Evolutionary conservation across 2,113 vertebrate species (phyloP).

Genomic region (Ammodytes marinus): DNA sequence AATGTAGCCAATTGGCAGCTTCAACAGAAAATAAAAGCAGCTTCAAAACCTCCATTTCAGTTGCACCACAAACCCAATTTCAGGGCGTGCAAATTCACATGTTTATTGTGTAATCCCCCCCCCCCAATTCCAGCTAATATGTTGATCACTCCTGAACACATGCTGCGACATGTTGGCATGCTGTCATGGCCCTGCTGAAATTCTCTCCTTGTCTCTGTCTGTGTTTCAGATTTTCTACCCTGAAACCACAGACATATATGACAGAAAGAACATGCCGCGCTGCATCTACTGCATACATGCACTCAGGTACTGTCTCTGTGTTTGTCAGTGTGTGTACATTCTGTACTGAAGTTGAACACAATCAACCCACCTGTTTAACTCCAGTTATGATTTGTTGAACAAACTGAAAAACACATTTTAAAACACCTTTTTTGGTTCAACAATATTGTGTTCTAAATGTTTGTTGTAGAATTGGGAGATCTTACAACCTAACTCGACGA

Average conservation of each 20-base stretch:
- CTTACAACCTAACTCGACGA: too few relatives aligned
- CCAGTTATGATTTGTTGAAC: too few relatives aligned
- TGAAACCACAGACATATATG: slow-evolving; percentile 98
- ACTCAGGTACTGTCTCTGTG: slow-evolving; percentile 87
- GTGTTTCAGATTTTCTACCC: slow-evolving; percentile 96
- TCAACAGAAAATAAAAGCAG: background rate
- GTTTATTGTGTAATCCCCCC: slow-evolving; percentile 22
- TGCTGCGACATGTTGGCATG: slow-evolving; percentile 36
- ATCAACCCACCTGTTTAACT: too few relatives aligned
- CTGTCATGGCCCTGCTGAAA: background rate
- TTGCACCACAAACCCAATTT: background rate
- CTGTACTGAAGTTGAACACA: background rate
- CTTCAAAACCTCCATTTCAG: background rate
- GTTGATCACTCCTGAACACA: slow-evolving; percentile 18
- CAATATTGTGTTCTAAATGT: background rate
- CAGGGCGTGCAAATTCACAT: slow-evolving; percentile 24
- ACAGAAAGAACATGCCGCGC: slow-evolving; percentile 99
- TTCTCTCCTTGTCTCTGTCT: background rate
- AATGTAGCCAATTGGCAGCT: background rate
- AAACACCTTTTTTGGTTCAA: background rate
- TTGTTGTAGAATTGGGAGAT: background rate
- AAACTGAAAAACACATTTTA: background rate
- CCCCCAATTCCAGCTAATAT: background rate
- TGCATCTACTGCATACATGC: slow-evolving; percentile 99
- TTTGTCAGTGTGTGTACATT: background rate